These are phyloP conservation scores for Tenthredo livida DNA, from an alignment of 2,888 invertebrate genomes.

Conservation along the genomic window DNA sequence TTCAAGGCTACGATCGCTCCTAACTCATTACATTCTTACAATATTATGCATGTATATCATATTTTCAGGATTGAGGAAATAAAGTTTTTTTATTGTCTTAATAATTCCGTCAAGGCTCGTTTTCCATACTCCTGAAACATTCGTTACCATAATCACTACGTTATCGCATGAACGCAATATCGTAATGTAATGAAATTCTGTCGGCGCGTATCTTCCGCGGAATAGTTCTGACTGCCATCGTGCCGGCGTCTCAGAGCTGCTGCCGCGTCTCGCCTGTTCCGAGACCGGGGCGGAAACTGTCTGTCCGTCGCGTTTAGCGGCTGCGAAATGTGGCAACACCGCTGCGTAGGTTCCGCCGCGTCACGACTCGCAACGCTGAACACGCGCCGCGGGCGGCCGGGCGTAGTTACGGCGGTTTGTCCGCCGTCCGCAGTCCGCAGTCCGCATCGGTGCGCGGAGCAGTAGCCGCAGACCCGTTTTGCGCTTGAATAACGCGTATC, in stretches of 20 bases:
- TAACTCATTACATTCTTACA: background rate
- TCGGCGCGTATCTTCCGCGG: conserved; percentile 22
- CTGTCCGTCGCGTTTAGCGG: conserved; percentile 13
- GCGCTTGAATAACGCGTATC: background rate
- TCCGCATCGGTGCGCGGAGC: conserved; percentile 47
- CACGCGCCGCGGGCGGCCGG: conserved; percentile 52
- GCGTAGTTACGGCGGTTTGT: conserved; percentile 43
- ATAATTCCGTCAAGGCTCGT: background rate
- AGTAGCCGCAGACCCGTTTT: conserved; percentile 44
- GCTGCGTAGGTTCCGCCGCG: conserved; percentile 73
- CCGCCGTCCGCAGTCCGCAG: conserved; percentile 52
- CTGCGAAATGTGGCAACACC: conserved; percentile 62
- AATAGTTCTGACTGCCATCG: background rate
- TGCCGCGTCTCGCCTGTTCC: background rate
- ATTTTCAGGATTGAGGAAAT: background rate
- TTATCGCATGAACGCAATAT: background rate
- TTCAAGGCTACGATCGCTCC: background rate
- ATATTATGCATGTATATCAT: background rate
- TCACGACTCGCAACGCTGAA: conserved; percentile 54
- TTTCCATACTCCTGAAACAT: background rate
- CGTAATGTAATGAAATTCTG: background rate
- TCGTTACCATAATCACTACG: background rate
- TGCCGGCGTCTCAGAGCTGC: background rate
- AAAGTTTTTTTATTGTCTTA: background rate
- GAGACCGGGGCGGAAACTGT: conserved; percentile 42